Conservation (phyloP, 2,888 invertebrate species). For the Caenorhabditis uteleia region DNA sequence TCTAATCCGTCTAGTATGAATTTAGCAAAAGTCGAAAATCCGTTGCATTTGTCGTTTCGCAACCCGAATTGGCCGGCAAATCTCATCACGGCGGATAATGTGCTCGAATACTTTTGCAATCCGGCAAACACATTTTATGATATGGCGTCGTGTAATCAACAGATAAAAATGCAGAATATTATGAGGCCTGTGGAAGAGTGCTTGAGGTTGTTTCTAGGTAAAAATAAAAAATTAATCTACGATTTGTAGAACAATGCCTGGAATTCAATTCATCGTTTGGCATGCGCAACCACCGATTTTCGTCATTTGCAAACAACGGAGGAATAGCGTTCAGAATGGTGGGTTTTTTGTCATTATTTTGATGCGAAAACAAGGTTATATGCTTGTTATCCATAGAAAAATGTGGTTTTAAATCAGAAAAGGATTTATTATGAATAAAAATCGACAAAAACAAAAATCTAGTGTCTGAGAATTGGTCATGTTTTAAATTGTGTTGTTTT, state of each 20-base stretch:
- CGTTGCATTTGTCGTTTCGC: slow-evolving; percentile 82
- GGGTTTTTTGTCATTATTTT: no score
- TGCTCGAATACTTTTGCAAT: slow-evolving; percentile 97
- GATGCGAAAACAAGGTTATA: no score
- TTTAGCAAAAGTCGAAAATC: slow-evolving; percentile 54
- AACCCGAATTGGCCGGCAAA: slow-evolving; percentile 94
- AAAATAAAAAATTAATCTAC: slow-evolving; percentile 62
- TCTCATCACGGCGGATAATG: slow-evolving; percentile 83
- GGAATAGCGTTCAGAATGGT: slow-evolving; percentile 70
- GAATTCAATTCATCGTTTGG: slow-evolving; percentile 88
- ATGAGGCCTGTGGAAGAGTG: slow-evolving; percentile 69
- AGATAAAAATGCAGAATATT: slow-evolving; percentile 93
- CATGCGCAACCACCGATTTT: slow-evolving; percentile 96
- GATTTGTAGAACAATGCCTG: slow-evolving; percentile 95
- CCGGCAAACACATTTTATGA: slow-evolving; percentile 96
- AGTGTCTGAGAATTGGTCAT: no score
- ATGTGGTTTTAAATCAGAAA: no score
- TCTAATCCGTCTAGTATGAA: no score
- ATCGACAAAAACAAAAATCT: no score
- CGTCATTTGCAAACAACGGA: slow-evolving; percentile 91
- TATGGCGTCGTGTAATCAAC: slow-evolving; percentile 95
- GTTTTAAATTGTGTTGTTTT: no score
- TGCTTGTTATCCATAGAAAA: no score
- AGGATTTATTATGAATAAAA: no score
- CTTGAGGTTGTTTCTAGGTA: no score